Evolutionary conservation across 2,888 invertebrate genomes (phyloP), one percentile per base, ranked within the genome.

Genomic region (Trachelus tabidus): DNA sequence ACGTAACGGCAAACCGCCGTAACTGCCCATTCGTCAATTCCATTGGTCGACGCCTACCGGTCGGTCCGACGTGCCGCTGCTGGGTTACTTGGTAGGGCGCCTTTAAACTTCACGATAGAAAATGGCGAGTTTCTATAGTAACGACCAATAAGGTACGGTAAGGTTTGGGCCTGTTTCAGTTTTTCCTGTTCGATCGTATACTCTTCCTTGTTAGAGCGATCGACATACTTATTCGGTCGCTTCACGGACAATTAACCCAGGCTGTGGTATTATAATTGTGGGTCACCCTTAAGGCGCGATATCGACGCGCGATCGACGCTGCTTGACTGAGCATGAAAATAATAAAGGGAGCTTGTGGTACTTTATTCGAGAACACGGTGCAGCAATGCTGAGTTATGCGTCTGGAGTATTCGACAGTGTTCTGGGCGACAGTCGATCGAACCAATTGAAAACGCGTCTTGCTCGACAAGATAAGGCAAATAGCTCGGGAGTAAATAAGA

Each of bases 271-370:
- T 35, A 35, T 35, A 71, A 71, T 71, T 71, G 34, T 23, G 71
- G 71, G 71, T 71, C 71, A 71, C 34, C 30, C 31, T 34, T 71
- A 33, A 34, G 71, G 71, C 31, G 31, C 71, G 71, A 71, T 71
- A 30, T 34, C 71, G 30, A 31, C 11, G 31, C 6, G 71, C 34
- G 3, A 30, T 30, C 3, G 3, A 31, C 6, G 71, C 31, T 71
- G 71, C 31, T 71, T 71, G 23, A 30, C 71, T 31, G 34, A 33
- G 71, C 71, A 71, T 71, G 71, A 33, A 33, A 71, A 12, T 71
- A 30, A 34, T 71, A 71, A 71, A 71, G 31, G 30, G 30, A 71
- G 11, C 31, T 71, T 15, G 71, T 71, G 12, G 30, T 6, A 23
- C 71, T 56, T 23, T 56, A 9, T 23, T 23, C 9, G 30, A 15